These are phyloP conservation scores for Hemiscyllium ocellatum DNA, from an alignment of 2,113 vertebrate species.

Conservation along the genomic window DNA sequence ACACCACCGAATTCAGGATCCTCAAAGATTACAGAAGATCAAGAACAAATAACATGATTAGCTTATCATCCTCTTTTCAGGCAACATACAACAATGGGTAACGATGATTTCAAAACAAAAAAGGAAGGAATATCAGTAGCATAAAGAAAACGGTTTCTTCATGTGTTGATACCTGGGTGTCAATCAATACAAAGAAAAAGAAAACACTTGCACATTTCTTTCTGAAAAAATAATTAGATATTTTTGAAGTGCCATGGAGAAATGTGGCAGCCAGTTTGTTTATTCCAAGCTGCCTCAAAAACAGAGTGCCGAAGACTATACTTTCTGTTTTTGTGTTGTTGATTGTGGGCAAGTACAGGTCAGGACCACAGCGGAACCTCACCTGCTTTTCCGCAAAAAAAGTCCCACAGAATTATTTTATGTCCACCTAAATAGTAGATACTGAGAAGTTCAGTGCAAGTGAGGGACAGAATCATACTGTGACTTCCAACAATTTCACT, in stretches of 20 bases:
- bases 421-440: background rate
- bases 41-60: background rate
- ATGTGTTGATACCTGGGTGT: background rate
- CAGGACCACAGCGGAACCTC: background rate
- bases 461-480: too few relatives aligned
- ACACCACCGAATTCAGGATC: background rate
- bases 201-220: background rate
- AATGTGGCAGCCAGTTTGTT: background rate
- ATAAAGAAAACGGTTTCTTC: background rate
- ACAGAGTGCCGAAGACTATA: background rate
- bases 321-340: background rate
- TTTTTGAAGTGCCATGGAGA: background rate
- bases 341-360: background rate
- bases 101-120: constrained; percentile 3
- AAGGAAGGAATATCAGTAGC: background rate
- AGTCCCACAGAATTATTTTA: background rate
- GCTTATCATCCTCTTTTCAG: background rate
- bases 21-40: background rate
- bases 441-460: too few relatives aligned
- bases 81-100: background rate
- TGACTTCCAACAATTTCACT: too few relatives aligned
- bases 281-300: background rate
- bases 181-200: background rate
- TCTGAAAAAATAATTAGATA: background rate
- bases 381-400: background rate